Base-by-base conservation (phyloP, 2,888 invertebrate species). In the Eupithecia subumbrata region DNA sequence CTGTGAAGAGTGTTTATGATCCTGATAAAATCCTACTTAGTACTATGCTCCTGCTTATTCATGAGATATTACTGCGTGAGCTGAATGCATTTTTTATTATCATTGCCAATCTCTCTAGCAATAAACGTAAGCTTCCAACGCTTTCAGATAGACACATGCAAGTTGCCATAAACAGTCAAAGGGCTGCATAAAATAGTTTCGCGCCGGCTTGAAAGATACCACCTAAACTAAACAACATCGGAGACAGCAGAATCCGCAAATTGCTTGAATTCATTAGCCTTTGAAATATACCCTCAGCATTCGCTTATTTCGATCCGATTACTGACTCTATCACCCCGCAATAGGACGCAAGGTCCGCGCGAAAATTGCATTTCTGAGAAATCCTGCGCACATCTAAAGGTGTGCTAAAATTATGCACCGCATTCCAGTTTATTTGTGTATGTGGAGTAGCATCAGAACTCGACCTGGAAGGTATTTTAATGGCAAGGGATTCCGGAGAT, bases 351-450 rank as follows among this genome's bases (percentile, higher is more conserved):
- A 75, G 72, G 68, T 76, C 74, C 56, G 56, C 25, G 45, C n/a
- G 52, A 73, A 37, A 76, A 74, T 71, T 73, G 68, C 69, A 70
- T 40, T 82, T 81, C 82, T 73, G 40, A 77, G 81, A 82, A 79
- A 79, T 77, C 74, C 76, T 75, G 76, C 78, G 73, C 79, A 73
- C 76, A 79, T 74, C 79, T 79, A 80, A 84, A 87, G 86, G 86
- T 88, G 86, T 72, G 84, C 87, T 90, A 87, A 89, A 87, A 89
- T 89, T 87, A 86, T 85, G 83, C 85, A 85, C 82, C 84, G 87
- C 90, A 91, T 91, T 85, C 90, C 88, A 70, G 87, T 87, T 89
- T 92, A 91, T 92, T 91, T 91, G 87, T 88, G 89, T 87, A 82
- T 78, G 75, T 81, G 72, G 75, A 78, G 80, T 81, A 79, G 77